Evolutionary conservation across 2,113 vertebrate species (phyloP).

Genomic region (Leptobrachium ailaonicum): DNA sequence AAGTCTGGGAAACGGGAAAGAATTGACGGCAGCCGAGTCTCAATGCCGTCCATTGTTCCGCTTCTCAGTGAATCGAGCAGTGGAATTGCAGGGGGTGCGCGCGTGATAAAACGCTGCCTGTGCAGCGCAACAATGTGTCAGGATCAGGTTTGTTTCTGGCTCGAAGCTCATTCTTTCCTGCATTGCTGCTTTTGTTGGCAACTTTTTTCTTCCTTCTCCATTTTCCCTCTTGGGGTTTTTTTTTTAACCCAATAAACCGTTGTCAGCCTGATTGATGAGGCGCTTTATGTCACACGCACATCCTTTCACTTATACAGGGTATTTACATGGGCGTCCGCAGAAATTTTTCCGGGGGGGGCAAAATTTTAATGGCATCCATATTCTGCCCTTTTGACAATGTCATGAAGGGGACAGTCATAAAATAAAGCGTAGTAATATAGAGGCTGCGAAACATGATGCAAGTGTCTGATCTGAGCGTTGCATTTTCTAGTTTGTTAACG

Average conservation of each 20-base stretch:
- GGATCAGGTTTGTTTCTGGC: not conserved
- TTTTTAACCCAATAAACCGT: conserved; percentile 28
- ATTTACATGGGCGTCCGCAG: no score
- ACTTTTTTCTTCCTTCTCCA: not conserved
- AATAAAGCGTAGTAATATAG: no score
- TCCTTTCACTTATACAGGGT: no score
- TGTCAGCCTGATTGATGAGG: conserved; percentile 44
- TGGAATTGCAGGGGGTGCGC: conserved; percentile 36
- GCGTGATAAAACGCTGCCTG: conserved; percentile 22
- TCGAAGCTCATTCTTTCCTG: conserved; percentile 1
- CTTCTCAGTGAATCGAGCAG: conserved; percentile 29
- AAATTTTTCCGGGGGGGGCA: no score
- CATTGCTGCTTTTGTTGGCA: conserved; percentile 34
- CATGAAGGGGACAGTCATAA: no score
- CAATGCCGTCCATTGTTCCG: conserved; percentile 39
- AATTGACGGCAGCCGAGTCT: conserved; percentile 18
- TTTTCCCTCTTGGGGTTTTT: no score
- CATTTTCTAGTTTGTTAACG: no score
- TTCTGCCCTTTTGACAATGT: no score
- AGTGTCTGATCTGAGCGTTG: no score
- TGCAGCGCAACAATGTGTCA: conserved; percentile 16
- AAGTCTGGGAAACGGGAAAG: conserved; percentile 4
- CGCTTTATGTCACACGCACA: not conserved
- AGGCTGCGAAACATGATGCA: no score
- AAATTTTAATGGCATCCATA: no score